Evolutionary conservation across 2,113 vertebrate genomes (phyloP).

Genomic region (Pangasianodon hypophthalmus): DNA sequence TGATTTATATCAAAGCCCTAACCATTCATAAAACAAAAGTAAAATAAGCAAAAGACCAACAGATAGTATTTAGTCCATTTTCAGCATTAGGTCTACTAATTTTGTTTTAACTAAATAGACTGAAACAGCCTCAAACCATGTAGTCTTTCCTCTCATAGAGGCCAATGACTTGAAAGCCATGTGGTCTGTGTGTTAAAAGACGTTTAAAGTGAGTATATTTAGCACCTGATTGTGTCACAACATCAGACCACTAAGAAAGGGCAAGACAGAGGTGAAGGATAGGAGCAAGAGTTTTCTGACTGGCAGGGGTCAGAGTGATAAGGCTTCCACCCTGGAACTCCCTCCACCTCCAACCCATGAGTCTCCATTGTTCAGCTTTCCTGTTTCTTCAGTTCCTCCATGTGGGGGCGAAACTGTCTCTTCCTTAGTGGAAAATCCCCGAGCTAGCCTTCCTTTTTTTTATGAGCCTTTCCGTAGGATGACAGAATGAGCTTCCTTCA

Average conservation of each 20-base stretch:
- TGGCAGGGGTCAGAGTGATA: conserved; percentile 26
- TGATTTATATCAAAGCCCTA: background rate
- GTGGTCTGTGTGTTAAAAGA: background rate
- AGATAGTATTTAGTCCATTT: background rate
- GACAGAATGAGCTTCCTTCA: conserved; percentile 41
- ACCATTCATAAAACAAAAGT: background rate
- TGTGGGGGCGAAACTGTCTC: conserved; percentile 47
- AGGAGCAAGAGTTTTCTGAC: conserved; percentile 7
- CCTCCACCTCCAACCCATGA: background rate
- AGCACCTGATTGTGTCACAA: conserved; percentile 18
- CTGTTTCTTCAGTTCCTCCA: conserved; percentile 41
- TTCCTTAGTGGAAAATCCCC: conserved; percentile 50
- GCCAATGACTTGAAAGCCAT: background rate
- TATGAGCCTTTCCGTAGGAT: conserved; percentile 32
- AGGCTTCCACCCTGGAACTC: conserved; percentile 22
- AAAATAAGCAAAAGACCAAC: background rate
- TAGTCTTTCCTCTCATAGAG: background rate
- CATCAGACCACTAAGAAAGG: conserved; percentile 37
- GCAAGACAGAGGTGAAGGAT: conserved; percentile 12
- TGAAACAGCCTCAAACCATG: background rate
- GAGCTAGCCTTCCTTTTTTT: conserved; percentile 43
- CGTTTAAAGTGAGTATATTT: conserved; percentile 13
- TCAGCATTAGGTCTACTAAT: background rate
- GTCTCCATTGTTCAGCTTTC: conserved; percentile 52
- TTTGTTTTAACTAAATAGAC: background rate